These are phyloP conservation scores for Drosophila ercepeae DNA, from an alignment of 1,140 invertebrate species.

Conservation along the genomic window DNA sequence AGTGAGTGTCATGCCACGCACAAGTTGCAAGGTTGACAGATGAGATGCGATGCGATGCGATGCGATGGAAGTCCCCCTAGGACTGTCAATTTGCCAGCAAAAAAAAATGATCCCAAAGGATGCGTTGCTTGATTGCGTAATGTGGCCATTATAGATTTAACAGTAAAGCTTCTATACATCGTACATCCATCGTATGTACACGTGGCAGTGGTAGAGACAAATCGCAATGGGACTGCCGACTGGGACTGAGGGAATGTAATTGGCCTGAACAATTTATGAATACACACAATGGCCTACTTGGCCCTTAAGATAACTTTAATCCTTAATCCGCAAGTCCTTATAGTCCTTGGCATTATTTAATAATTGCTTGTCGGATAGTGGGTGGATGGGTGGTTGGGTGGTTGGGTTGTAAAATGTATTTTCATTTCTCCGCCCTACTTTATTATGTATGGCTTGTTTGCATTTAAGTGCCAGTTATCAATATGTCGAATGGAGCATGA, in stretches of 20 bases:
- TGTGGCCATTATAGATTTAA: slow-evolving; percentile 54
- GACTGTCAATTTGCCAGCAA: slow-evolving; percentile 53
- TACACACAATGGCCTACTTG: slow-evolving; percentile 7
- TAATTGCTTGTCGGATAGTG: background rate
- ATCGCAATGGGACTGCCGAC: slow-evolving; percentile 8
- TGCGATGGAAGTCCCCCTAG: slow-evolving; percentile 4
- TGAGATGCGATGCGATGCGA: slow-evolving; percentile 13
- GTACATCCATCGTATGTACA: too few relatives aligned
- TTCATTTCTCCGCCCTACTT: background rate
- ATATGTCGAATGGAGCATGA: slow-evolving; percentile 18
- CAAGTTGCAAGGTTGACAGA: slow-evolving; percentile 20
- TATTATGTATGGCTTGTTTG: slow-evolving; percentile 14
- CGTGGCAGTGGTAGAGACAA: too few relatives aligned
- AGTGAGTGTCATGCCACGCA: slow-evolving; percentile 1
- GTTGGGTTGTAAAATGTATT: background rate
- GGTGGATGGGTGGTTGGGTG: too few relatives aligned
- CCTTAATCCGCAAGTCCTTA: background rate
- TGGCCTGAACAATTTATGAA: slow-evolving; percentile 66
- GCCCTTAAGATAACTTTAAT: slow-evolving; percentile 16
- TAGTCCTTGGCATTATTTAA: slow-evolving; percentile 30
- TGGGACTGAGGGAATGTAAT: slow-evolving; percentile 24
- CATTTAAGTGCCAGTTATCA: slow-evolving; percentile 21
- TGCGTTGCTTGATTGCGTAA: slow-evolving; percentile 61
- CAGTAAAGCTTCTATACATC: slow-evolving; percentile 16
- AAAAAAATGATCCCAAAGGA: slow-evolving; percentile 37